These are phyloP conservation scores for Tilapia sparmanii DNA, from an alignment of 2,113 vertebrate species.

Conservation along the genomic window DNA sequence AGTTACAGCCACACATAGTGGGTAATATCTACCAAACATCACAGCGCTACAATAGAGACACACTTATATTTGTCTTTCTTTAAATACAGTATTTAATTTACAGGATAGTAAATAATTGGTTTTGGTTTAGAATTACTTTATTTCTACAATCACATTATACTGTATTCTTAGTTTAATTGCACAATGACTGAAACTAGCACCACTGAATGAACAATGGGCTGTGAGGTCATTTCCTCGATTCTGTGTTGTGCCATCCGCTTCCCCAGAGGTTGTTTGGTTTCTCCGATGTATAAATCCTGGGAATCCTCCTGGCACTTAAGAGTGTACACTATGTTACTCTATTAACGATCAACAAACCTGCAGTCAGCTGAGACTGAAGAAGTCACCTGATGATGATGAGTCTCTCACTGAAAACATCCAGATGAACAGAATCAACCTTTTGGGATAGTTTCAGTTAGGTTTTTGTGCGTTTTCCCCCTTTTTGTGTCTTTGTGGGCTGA, in stretches of 20 bases:
- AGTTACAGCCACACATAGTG: background rate
- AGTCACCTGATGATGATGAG: background rate
- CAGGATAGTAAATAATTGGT: background rate
- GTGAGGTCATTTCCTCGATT: background rate
- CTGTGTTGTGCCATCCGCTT: background rate
- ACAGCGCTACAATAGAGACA: background rate
- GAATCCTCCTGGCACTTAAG: background rate
- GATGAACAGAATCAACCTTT: background rate
- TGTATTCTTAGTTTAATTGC: background rate
- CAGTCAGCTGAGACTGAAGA: background rate
- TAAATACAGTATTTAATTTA: background rate
- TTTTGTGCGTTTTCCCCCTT: background rate
- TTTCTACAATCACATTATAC: background rate
- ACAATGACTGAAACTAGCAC: background rate
- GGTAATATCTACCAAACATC: background rate
- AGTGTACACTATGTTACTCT: background rate
- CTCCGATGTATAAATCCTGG: background rate
- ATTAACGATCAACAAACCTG: background rate
- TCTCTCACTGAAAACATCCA: background rate
- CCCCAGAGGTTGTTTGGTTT: background rate
- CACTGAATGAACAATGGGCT: background rate
- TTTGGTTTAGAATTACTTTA: accelerated
- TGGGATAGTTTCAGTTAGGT: background rate
- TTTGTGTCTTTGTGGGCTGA: background rate
- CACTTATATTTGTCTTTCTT: background rate